Evolutionary conservation across 2,888 invertebrate genomes (phyloP).

Genomic region (Euclidia mi): DNA sequence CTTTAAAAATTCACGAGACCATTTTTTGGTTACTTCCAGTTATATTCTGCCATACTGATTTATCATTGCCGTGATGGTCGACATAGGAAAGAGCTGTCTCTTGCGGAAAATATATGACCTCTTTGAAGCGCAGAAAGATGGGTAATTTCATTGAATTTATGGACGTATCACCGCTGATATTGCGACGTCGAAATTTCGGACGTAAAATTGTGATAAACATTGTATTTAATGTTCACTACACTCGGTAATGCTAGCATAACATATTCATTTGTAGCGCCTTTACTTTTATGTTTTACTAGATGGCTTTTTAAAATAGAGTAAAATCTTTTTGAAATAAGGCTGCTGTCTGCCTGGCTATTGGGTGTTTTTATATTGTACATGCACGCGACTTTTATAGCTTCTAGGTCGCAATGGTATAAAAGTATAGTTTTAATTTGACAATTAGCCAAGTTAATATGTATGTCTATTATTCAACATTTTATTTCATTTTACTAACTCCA

Average conservation of each 20-base stretch:
- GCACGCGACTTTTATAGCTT: too few species aligned
- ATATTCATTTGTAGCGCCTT: neutral
- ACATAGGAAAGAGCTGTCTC: conserved; percentile 84
- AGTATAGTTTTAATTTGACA: too few species aligned
- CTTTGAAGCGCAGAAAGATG: conserved; percentile 88
- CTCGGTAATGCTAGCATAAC: conserved; percentile 9
- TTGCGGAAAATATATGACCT: conserved; percentile 84
- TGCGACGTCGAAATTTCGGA: conserved; percentile 81
- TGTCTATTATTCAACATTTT: too few species aligned
- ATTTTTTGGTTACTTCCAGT: conserved; percentile 31
- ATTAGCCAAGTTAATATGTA: too few species aligned
- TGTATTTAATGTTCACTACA: conserved; percentile 59
- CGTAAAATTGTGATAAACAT: conserved; percentile 79
- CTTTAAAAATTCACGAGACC: conserved; percentile 34
- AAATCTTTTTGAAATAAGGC: too few species aligned
- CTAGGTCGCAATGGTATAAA: too few species aligned
- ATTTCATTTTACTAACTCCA: too few species aligned
- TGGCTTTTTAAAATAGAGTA: too few species aligned
- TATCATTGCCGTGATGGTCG: conserved; percentile 85
- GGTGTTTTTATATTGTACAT: too few species aligned
- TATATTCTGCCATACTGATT: conserved; percentile 71
- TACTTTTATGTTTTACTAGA: too few species aligned
- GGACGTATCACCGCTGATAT: conserved; percentile 84
- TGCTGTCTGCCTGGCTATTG: too few species aligned
- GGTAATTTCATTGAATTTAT: conserved; percentile 89